Base-by-base conservation (phyloP, 2,797 vertebrate genomes). In the Rhinatrema bivittatum region DNA sequence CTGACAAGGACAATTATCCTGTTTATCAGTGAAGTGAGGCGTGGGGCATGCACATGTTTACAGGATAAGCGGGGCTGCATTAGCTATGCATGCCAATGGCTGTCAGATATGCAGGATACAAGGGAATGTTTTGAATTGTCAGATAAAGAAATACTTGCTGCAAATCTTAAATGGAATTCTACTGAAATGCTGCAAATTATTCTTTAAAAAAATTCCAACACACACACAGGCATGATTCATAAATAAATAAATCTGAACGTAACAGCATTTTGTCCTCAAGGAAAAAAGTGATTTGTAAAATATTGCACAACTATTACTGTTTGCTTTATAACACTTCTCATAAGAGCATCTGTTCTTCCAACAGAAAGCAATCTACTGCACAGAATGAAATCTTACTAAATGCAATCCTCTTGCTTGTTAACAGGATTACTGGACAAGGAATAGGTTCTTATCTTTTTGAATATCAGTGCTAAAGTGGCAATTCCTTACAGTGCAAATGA, bases 161-260 rank as follows among this genome's bases (percentile, higher is more conserved):
- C 32, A 53, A 32, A 41, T 45, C 1, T 34, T 16, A 53, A 30
- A 28, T 46, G 12, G 35, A 20, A 53, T 29, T 22, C 16, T 1
- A 3, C 14, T 25, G 48, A 32, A 55, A 46, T 35, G 41, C 41
- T 19, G 16, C 53, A 48, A 66, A 66, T 54, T 53, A 56, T 20
- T n/a, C n/a, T n/a, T n/a, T 14, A 26, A 25, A 1, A 9, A 2
- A 15, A 25, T n/a, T n/a, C n/a, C n/a, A n/a, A n/a, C n/a, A n/a
- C n/a, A n/a, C n/a, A n/a, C n/a, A n/a, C n/a, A 62, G 56, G 24
- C 9, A n/a, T 43, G 9, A 33, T 11, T 13, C 23, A 49, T 42
- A 26, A 11, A 48, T 34, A 48, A 42, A 47, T 19, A 9, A 1
- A 1, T 47, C 4, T n/a, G 43, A 24, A 30, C 49, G 2, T 33